Evolutionary conservation across 1,140 invertebrate genomes (phyloP), one percentile per base, ranked within the genome.

Genomic region (Caenorhabditis briggsae): DNA sequence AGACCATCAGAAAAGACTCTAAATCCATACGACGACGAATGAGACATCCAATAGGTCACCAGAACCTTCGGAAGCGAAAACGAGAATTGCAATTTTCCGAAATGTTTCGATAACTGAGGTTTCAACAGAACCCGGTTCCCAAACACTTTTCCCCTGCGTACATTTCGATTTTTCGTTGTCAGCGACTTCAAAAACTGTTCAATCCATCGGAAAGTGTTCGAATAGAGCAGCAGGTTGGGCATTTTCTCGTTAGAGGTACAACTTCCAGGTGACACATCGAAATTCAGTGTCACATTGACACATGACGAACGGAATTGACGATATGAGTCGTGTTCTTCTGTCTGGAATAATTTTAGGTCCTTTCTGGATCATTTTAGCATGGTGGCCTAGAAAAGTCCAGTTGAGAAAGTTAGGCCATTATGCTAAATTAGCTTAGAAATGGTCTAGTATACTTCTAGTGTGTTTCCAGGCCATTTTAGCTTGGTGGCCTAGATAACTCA

Each of bases 21-120:
- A 85, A 97, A 96, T 0, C 98, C 98, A 88, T 96, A 95, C 90
- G 98, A 96, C 94, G 97, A 96, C 0, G 96, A 96, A 91, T 97
- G 98, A 0, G 97, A 99, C 95, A 98, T 97, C 97, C 97, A 99
- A 93, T 99, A 99, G 90, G 95, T 96, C 14, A 98, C 96, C 93
- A 97, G 96, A 90, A 98, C 96, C 87, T 95, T 95, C 91, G 97
- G 96, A 56, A 98, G 94, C 1, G 95, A 95, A 50, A 98, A 94
- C 0, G 96, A 95, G 0, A 98, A 93, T 90, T 96, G 95, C 61
- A 97, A 94, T 89, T 95, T 96, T 84, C 95, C 95, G n/a, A 90
- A 92, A 93, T 99, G 97, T 12, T 97, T 93, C 87, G 96, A 97
- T 0, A 99, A 94, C 88, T 97, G 96, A 85, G 95, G 95, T 92